Evolutionary conservation across 2,797 vertebrate genomes (phyloP).

Genomic region (Crenuchus spilurus): DNA sequence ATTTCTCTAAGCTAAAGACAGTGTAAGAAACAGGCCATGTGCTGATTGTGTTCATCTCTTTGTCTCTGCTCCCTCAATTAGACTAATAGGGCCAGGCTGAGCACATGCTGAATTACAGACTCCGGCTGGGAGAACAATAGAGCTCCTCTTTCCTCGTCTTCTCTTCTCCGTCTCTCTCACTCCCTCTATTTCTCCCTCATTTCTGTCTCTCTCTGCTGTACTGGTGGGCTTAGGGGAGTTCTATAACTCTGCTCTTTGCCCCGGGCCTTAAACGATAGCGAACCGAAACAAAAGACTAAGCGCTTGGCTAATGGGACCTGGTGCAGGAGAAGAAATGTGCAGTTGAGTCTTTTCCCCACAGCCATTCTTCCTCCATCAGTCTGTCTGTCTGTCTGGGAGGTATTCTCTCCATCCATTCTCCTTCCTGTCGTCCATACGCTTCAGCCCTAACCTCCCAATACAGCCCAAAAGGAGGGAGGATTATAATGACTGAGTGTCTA

Average conservation of each 20-base stretch:
- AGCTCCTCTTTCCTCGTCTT: conserved; percentile 48
- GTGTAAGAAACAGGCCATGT: conserved; percentile 19
- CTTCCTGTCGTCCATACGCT: conserved; percentile 8
- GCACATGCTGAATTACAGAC: conserved; percentile 75
- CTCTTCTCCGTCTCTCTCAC: conserved; percentile 44
- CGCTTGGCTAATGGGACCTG: conserved; percentile 35
- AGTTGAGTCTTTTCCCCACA: conserved; percentile 23
- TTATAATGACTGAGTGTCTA: conserved; percentile 36
- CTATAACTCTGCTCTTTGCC: conserved; percentile 48
- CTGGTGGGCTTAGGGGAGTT: conserved; percentile 47
- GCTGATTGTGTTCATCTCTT: conserved; percentile 55
- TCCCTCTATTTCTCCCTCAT: conserved; percentile 17
- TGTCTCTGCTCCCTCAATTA: conserved; percentile 79
- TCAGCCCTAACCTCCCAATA: background rate
- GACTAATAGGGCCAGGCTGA: conserved; percentile 69
- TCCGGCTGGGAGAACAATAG: conserved; percentile 73
- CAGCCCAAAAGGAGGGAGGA: conserved; percentile 1
- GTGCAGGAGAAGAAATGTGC: conserved; percentile 35
- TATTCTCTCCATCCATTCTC: conserved; percentile 29
- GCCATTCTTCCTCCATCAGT: conserved; percentile 20
- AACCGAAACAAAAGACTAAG: conserved; percentile 43
- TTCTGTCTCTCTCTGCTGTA: conserved; percentile 14
- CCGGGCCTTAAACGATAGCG: conserved; percentile 37
- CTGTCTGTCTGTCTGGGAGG: conserved; percentile 32
- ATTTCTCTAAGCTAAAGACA: conserved; percentile 32